These are phyloP conservation scores for Leptarthrus brevirostris DNA, from an alignment of 2,888 invertebrate species.

Conservation along the genomic window DNA sequence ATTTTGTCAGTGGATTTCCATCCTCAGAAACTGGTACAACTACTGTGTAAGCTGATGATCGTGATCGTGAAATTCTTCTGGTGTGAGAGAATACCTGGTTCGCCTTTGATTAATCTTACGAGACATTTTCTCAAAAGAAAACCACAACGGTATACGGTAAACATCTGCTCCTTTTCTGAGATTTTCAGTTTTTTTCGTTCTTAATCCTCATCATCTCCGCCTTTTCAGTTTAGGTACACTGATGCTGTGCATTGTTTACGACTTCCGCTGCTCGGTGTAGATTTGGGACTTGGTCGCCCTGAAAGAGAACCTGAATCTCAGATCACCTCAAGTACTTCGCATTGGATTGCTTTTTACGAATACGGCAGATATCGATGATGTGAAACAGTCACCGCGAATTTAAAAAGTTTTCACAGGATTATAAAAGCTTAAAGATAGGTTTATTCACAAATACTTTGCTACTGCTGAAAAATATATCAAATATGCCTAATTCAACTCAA, in stretches of 20 bases:
- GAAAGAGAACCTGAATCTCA: background rate
- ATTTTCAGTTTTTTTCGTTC: constrained; percentile 28
- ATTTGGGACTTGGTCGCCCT: constrained; percentile 23
- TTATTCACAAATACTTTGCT: too few relatives aligned
- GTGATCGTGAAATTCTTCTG: constrained; percentile 6
- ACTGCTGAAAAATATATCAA: too few relatives aligned
- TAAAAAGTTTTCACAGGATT: too few relatives aligned
- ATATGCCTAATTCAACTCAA: too few relatives aligned
- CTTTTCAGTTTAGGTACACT: constrained; percentile 18
- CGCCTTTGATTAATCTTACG: constrained; percentile 34
- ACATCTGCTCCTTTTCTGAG: constrained; percentile 44
- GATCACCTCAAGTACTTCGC: background rate
- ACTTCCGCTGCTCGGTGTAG: constrained; percentile 15
- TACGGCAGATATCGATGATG: background rate
- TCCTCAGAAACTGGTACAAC: background rate
- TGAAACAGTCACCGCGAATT: too few relatives aligned
- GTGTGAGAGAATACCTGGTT: constrained; percentile 36
- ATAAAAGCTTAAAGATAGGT: too few relatives aligned
- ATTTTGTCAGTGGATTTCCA: constrained; percentile 32
- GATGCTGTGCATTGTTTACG: constrained; percentile 41
- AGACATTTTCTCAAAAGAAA: constrained; percentile 39
- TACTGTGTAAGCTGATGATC: constrained; percentile 1
- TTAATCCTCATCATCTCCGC: constrained; percentile 36
- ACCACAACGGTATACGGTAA: constrained; percentile 20
- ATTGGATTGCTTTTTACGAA: background rate